Evolutionary conservation across 2,888 invertebrate genomes (phyloP), one percentile per base, ranked within the genome.

Genomic region (Aplocera efformata): DNA sequence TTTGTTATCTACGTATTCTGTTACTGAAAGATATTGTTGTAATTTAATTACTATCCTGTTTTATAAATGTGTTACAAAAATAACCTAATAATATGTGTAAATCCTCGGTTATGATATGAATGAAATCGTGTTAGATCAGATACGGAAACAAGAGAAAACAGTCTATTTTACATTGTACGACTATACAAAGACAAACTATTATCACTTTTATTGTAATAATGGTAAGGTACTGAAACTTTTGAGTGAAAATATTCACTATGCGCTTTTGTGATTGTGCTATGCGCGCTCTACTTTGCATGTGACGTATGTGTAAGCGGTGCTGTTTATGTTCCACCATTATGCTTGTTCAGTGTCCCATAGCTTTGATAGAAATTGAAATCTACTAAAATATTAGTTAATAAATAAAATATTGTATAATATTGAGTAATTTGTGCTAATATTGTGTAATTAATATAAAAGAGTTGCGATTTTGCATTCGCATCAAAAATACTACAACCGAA

Each of bases 211-310:
- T 42, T 44, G 32, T 38, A 13, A 34, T 11, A 6, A 25, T 23
- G 9, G 21, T 42, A 47, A 27, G 26, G 48, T 29, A 17, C 31
- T n/a, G 49, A 37, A 50, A 55, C 45, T 51, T 64, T 61, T 50
- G 40, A 50, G 41, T 55, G 53, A 60, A 60, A 60, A 55, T 60
- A 57, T 61, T 58, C 57, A 50, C 48, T 48, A 48, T 51, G 50
- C 32, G 39, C 44, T 50, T 54, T 58, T 43, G 44, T 58, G 48
- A 34, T 38, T 37, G 35, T 39, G 42, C 42, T 43, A 35, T 36
- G 42, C 45, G 40, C 48, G 53, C 35, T 48, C 41, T 27, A 25
- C 25, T 42, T 40, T 47, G 30, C 44, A 39, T 36, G 40, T 24
- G 22, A 43, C 21, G 20, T 22, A 44, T 3, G 5, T 44, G 35